Base-by-base conservation (phyloP, 2,113 vertebrate species). In the Ardeotis arabs region DNA sequence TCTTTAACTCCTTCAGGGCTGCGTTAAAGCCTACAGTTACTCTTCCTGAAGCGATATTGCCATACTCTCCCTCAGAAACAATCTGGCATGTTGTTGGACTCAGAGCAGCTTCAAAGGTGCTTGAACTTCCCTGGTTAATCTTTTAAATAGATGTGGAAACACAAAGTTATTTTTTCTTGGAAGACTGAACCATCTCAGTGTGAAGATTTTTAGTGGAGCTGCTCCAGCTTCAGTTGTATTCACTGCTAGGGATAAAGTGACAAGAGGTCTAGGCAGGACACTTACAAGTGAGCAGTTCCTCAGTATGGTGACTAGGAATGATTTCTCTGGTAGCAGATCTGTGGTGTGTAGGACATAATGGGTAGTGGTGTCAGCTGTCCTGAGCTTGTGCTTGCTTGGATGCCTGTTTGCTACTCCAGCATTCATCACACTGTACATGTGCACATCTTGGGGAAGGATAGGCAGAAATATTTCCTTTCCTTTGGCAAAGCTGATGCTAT, bases 351-450 rank as follows among this genome's bases (percentile, higher is more conserved):
- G 49, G 24, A 28, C 52, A 28, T 15, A 53, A 44, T 44, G 41
- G 50, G 12, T 25, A 27, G 50, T 13, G 50, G 50, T 52, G 50
- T 52, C 50, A 24, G 25, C 50, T 6, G 50, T 7, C 12, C 25
- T 52, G 12, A 52, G 24, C 50, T 25, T 52, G 50, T 52, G 24
- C 50, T 25, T 24, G 50, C 50, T 25, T 52, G 41, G 41, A 44
- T 44, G 50, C 24, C 24, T 52, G 50, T 52, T 27, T 52, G 50
- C 60, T 55, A 2, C n/a, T 44, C 44, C 33, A 74, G 28, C 37
- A 18, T 78, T 68, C 31, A 6, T 33, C 0, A 0, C 1, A 2
- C 8, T 9, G 14, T 45, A 14, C 1, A 0, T 6, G 12, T 41
- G 27, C 0, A 0, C 28, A 2, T 52, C 39, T 10, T 8, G 0